A percentile compares a stretch with the other conserved stretches of the same genome.
phyloP scores from a whole-genome alignment of 2,797 vertebrate species.

The Vespertilio murinus region DNA sequence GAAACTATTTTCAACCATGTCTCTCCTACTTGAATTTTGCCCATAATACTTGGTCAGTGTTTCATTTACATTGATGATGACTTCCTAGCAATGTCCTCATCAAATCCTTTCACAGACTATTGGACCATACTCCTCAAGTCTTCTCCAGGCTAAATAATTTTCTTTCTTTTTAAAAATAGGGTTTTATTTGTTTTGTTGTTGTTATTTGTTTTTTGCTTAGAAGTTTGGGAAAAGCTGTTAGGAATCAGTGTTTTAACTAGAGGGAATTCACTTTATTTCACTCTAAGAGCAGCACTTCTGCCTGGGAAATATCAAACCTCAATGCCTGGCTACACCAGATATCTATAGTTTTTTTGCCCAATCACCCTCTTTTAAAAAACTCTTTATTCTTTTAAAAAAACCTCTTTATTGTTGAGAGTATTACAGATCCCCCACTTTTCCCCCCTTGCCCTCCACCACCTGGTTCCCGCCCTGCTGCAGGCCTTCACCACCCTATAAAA shows the following conservation, averaged over 20 bases:
- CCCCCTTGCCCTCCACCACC: no score
- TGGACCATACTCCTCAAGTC: background rate
- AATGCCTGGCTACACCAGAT: background rate
- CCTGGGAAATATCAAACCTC: background rate
- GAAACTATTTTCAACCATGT: background rate
- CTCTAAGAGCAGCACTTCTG: background rate
- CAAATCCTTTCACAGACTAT: constrained; percentile 22
- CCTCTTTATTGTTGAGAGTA: no score
- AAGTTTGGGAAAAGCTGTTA: background rate
- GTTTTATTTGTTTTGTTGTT: background rate
- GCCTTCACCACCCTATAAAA: no score
- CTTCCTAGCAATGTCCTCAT: constrained; percentile 24
- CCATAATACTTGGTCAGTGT: constrained; percentile 7
- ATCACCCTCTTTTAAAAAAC: background rate
- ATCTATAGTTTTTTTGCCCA: background rate
- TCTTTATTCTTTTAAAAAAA: background rate
- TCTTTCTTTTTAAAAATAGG: background rate
- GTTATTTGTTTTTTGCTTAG: background rate
- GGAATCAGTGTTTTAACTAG: background rate
- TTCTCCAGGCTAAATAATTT: constrained; percentile 11
- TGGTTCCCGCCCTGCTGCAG: no score
- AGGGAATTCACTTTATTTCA: background rate
- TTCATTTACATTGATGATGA: constrained; percentile 33
- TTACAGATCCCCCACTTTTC: no score
- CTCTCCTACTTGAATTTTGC: constrained; percentile 3